phyloP scores from a whole-genome alignment of 1,140 invertebrate species.

The Cyclina sinensis region DNA sequence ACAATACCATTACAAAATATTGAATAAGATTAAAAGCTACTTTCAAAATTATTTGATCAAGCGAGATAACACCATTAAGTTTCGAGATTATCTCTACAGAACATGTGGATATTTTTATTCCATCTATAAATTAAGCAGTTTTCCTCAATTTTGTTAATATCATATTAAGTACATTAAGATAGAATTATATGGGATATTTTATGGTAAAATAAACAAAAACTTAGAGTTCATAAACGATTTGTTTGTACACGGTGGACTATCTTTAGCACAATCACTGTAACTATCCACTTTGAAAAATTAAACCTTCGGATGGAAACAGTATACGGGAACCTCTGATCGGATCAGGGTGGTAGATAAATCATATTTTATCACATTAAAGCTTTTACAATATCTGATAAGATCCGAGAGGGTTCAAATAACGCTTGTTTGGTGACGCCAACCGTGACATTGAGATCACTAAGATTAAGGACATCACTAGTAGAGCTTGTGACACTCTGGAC shows the following conservation, averaged over 20 bases:
- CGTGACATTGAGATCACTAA: neutral
- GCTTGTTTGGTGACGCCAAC: conserved; percentile 46
- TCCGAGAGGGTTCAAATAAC: conserved; percentile 24
- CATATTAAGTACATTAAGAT: conserved; percentile 29
- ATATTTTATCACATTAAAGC: conserved; percentile 58
- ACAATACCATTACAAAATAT: neutral
- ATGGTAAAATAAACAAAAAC: conserved; percentile 37
- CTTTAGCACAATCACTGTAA: conserved; percentile 30
- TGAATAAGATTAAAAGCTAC: neutral
- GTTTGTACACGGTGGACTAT: conserved; percentile 7
- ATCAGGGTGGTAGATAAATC: conserved; percentile 46
- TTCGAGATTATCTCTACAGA: neutral
- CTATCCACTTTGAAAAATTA: conserved; percentile 64
- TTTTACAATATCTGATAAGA: conserved; percentile 28
- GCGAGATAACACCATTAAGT: neutral
- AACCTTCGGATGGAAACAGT: conserved; percentile 11
- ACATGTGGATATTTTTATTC: conserved; percentile 3
- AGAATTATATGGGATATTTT: conserved; percentile 34
- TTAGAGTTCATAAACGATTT: conserved; percentile 9
- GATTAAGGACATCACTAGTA: neutral
- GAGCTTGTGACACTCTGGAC: neutral
- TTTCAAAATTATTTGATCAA: neutral
- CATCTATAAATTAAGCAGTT: conserved; percentile 27
- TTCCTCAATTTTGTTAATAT: conserved; percentile 31
- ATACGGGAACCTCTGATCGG: conserved; percentile 24